phyloP scores from a whole-genome alignment of 2,888 invertebrate genomes.

The Pyralis farinalis region DNA sequence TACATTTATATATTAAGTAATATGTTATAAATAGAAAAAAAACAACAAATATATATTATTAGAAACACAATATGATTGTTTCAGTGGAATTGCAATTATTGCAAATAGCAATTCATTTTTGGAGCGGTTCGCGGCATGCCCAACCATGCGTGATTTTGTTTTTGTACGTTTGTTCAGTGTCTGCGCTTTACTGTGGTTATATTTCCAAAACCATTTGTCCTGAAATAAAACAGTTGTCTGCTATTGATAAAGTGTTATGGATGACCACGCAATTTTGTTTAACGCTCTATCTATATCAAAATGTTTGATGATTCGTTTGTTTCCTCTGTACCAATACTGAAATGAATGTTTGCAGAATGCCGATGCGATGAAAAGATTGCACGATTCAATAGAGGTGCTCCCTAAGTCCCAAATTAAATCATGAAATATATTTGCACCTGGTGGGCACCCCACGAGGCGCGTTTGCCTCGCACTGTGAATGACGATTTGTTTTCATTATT shows the following conservation, averaged over 20 bases:
- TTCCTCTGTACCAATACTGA: constrained; percentile 21
- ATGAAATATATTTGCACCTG: constrained; percentile 77
- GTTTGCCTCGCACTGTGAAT: constrained; percentile 49
- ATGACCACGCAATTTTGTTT: constrained; percentile 10
- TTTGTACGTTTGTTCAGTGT: constrained; percentile 71
- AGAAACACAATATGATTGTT: constrained; percentile 12
- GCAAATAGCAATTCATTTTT: constrained; percentile 72
- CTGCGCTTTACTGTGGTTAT: constrained; percentile 64
- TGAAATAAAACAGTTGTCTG: constrained; percentile 54
- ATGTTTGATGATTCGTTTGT: background rate
- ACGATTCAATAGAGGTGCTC: constrained; percentile 73
- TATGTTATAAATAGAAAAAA: too few relatives aligned
- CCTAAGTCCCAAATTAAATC: constrained; percentile 80
- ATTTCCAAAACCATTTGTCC: constrained; percentile 57
- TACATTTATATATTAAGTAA: too few relatives aligned
- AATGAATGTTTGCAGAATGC: constrained; percentile 43
- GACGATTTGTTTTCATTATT: constrained; percentile 63
- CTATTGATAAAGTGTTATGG: constrained; percentile 31
- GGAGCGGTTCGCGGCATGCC: constrained; percentile 51
- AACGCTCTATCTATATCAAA: constrained; percentile 11
- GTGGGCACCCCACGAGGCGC: constrained; percentile 50
- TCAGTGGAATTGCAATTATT: constrained; percentile 57
- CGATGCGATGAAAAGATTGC: constrained; percentile 64
- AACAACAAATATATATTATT: background rate
- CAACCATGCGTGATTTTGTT: constrained; percentile 73